Evolutionary conservation across 2,888 invertebrate genomes (phyloP).

Genomic region (Metallyticus violacea): DNA sequence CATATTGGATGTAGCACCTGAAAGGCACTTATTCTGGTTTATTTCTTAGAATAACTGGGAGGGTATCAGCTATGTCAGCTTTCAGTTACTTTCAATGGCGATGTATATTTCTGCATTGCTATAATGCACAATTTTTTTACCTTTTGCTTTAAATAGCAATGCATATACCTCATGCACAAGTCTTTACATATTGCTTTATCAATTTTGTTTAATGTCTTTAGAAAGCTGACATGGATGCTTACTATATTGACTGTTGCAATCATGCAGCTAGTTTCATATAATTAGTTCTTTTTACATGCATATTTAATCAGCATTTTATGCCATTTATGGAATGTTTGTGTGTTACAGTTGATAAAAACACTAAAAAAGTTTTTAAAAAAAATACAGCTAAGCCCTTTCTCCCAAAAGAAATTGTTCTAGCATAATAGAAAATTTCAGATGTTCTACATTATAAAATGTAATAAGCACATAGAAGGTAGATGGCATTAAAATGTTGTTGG

Average conservation of each 20-base stretch:
- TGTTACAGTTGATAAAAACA: neutral
- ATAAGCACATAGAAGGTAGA: neutral
- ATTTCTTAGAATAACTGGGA: neutral
- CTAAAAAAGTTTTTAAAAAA: neutral
- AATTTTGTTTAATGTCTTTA: neutral
- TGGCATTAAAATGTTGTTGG: neutral
- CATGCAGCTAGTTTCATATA: neutral
- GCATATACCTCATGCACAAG: neutral
- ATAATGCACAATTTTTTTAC: neutral
- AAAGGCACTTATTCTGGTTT: neutral
- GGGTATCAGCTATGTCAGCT: neutral
- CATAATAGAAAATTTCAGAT: neutral
- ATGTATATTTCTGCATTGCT: neutral
- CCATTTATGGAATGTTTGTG: neutral
- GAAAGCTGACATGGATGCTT: neutral
- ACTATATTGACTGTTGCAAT: neutral
- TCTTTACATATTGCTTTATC: neutral
- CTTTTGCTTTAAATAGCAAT: neutral
- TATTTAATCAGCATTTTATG: slow-evolving; percentile 2
- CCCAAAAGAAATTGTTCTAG: neutral
- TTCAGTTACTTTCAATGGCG: neutral
- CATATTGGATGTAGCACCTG: neutral
- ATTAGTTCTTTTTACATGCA: neutral
- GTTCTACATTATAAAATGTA: neutral
- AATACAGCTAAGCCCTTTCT: neutral